Conservation (phyloP, 1,140 invertebrate genomes). For the Ceratina japonica region DNA sequence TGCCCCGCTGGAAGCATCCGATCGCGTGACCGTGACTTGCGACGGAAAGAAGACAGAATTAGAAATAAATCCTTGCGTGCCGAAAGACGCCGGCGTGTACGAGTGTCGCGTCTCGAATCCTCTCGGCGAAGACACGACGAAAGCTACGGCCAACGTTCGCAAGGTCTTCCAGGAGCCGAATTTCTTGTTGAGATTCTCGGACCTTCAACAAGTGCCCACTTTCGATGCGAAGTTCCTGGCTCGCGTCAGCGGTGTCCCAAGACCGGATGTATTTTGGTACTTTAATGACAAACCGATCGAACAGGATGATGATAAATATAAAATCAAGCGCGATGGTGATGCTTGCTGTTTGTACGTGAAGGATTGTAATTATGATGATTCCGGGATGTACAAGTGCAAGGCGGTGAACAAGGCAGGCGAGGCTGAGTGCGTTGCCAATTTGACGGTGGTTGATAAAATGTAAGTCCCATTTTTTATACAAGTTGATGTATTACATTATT, state of each 20-base stretch:
- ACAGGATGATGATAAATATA: constrained; percentile 85
- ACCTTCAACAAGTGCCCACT: constrained; percentile 89
- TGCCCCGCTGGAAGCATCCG: constrained; percentile 82
- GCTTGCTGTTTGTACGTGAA: constrained; percentile 87
- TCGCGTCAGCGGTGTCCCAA: constrained; percentile 90
- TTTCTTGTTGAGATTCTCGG: constrained; percentile 91
- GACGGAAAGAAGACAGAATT: constrained; percentile 90
- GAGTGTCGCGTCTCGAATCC: constrained; percentile 86
- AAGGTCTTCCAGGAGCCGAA: constrained; percentile 89
- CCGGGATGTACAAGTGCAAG: constrained; percentile 87
- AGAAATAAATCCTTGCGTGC: constrained; percentile 85
- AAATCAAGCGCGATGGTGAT: constrained; percentile 89
- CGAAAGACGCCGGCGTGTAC: constrained; percentile 89
- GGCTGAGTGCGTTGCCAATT: constrained; percentile 85
- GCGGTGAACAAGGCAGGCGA: constrained; percentile 91
- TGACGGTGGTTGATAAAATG: constrained; percentile 91
- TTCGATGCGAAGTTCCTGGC: constrained; percentile 91
- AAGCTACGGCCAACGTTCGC: constrained; percentile 86
- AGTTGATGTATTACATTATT: not conserved
- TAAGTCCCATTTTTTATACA: constrained; percentile 77
- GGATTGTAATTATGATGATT: constrained; percentile 84
- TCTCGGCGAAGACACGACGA: constrained; percentile 85
- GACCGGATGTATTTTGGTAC: constrained; percentile 92
- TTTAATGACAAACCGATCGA: constrained; percentile 86
- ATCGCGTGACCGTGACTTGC: constrained; percentile 86